phyloP scores from a whole-genome alignment of 30 jellyfish, hydroid and myxozoan genomes.

The Cassiopea andromeda region DNA sequence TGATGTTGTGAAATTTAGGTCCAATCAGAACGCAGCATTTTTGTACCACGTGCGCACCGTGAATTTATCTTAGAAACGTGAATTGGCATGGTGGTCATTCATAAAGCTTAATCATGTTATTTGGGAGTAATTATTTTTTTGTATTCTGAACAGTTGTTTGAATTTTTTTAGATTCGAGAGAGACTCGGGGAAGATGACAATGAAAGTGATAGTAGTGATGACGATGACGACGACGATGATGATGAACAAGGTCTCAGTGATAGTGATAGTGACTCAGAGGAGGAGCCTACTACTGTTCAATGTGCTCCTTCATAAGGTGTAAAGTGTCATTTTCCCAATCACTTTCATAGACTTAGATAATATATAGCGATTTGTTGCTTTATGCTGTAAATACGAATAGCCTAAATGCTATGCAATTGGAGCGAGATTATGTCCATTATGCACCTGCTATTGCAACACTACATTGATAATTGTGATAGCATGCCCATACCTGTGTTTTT shows the following conservation, averaged over 20 bases:
- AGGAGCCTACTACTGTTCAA: constrained; percentile 80
- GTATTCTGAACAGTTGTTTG: background rate
- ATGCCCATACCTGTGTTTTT: too few species aligned
- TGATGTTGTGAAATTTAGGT: too few species aligned
- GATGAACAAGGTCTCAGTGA: constrained; percentile 63
- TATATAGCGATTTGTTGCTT: background rate
- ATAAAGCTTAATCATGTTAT: too few species aligned
- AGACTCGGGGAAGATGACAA: constrained; percentile 61
- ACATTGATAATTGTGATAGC: too few species aligned
- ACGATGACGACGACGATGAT: constrained; percentile 74
- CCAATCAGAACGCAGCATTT: too few species aligned
- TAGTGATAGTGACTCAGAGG: constrained; percentile 78
- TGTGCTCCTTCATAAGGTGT: constrained; percentile 67
- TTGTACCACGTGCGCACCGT: too few species aligned
- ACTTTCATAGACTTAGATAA: background rate
- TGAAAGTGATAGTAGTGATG: constrained; percentile 58
- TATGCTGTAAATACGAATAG: background rate
- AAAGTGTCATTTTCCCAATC: background rate
- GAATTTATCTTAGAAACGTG: too few species aligned
- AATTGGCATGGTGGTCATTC: too few species aligned
- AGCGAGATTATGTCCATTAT: too few species aligned
- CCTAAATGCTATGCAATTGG: background rate
- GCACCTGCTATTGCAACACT: too few species aligned
- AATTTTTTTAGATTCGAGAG: constrained; percentile 3
- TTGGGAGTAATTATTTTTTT: too few species aligned